These are phyloP conservation scores for Octopus sinensis DNA, from an alignment of 1,140 invertebrate genomes.

Conservation along the genomic window DNA sequence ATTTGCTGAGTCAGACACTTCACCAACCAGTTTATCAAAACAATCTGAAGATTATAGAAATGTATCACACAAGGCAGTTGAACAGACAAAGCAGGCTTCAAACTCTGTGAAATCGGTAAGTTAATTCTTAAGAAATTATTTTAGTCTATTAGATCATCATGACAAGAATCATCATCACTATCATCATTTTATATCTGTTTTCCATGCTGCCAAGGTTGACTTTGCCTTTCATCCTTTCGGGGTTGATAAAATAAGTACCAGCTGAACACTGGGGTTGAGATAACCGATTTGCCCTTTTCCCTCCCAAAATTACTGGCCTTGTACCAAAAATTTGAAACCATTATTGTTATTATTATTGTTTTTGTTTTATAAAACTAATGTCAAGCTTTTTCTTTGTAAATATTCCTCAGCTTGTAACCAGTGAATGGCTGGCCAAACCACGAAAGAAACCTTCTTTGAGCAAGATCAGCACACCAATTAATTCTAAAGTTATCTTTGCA, in stretches of 20 bases:
- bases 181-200: not conserved
- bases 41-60: conserved; percentile 54
- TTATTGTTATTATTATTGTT: not conserved
- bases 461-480: conserved; percentile 4
- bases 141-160: no score
- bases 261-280: not conserved
- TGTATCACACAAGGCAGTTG: conserved; percentile 47
- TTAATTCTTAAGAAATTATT: not conserved
- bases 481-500: conserved; percentile 25
- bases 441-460: conserved; percentile 2
- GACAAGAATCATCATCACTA: not conserved
- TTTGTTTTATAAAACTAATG: not conserved
- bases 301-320: not conserved
- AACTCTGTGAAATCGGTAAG: conserved; percentile 32
- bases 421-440: conserved; percentile 36
- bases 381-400: conserved; percentile 23
- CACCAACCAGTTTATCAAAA: conserved; percentile 43
- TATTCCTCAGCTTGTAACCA: conserved; percentile 33
- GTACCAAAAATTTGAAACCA: not conserved
- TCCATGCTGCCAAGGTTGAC: not conserved
- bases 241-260: not conserved
- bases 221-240: not conserved
- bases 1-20: conserved; percentile 41
- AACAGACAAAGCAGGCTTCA: conserved; percentile 34
- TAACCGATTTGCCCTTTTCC: not conserved